phyloP scores from a whole-genome alignment of 2,888 invertebrate genomes.

The Heliconius ismenius region DNA sequence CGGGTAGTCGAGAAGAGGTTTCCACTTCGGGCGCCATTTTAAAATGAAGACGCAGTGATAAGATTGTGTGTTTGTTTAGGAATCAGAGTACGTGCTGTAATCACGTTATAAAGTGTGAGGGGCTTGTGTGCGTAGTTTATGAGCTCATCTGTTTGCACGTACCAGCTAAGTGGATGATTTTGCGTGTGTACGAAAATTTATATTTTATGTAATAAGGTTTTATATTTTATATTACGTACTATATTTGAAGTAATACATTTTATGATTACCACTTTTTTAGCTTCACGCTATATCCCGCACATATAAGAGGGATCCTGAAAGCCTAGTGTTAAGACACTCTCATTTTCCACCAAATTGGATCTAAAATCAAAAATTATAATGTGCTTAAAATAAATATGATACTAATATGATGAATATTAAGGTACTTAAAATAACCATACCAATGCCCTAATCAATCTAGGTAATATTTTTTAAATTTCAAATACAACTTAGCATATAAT shows the following conservation, averaged over 20 bases:
- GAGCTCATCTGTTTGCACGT: constrained; percentile 42
- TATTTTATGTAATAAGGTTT: constrained; percentile 25
- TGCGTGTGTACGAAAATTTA: constrained; percentile 35
- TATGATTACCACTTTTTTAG: not conserved
- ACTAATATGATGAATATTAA: no score
- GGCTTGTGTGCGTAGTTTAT: constrained; percentile 40
- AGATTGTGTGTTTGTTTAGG: constrained; percentile 58
- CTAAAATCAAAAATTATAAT: no score
- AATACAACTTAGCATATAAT: not conserved
- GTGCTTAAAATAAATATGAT: no score
- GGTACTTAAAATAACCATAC: no score
- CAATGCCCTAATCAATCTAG: no score
- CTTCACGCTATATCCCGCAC: no score
- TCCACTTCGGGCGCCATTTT: constrained; percentile 53
- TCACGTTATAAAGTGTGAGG: constrained; percentile 46
- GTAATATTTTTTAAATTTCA: not conserved
- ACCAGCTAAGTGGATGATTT: constrained; percentile 39
- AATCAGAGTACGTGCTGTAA: constrained; percentile 48
- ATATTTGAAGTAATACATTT: constrained; percentile 23
- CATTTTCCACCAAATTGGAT: no score
- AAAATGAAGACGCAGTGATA: constrained; percentile 66
- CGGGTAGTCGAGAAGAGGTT: constrained; percentile 30
- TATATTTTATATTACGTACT: constrained; percentile 16
- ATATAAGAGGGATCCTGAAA: no score
- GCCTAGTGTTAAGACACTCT: no score